Evolutionary conservation across 2,888 invertebrate genomes (phyloP).

Genomic region (Rutpela maculata): DNA sequence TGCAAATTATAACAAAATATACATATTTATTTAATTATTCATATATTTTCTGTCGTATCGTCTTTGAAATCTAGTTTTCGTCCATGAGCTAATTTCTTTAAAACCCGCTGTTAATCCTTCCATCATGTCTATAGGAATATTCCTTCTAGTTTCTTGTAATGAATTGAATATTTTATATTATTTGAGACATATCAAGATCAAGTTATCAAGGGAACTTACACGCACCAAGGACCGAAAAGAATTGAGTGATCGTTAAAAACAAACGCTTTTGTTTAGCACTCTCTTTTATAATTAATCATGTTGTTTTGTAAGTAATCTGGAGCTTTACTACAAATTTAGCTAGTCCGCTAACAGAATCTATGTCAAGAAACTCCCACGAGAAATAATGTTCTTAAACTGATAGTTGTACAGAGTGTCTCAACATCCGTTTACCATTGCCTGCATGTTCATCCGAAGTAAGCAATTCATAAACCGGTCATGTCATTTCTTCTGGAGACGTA

Average conservation of each 20-base stretch:
- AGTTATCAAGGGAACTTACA: background rate
- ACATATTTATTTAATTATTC: no score
- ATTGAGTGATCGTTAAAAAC: background rate
- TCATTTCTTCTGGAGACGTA: no score
- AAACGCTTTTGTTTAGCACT: slow-evolving; percentile 14
- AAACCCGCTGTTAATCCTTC: background rate
- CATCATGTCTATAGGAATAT: background rate
- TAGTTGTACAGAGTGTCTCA: no score
- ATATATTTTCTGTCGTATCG: no score
- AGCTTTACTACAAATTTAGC: slow-evolving; percentile 14
- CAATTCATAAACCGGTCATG: no score
- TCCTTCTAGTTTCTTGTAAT: background rate
- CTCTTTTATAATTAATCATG: slow-evolving; percentile 12
- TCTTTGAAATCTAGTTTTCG: no score
- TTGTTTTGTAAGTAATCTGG: slow-evolving; percentile 12
- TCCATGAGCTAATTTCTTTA: no score
- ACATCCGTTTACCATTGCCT: no score
- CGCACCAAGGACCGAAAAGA: background rate
- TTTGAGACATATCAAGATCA: background rate
- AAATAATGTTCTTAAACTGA: no score
- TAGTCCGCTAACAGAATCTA: slow-evolving; percentile 14
- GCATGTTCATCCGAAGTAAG: no score
- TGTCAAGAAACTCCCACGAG: background rate
- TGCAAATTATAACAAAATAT: background rate
- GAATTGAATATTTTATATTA: background rate